These are phyloP conservation scores for Cetoscarus ocellatus DNA, from an alignment of 2,797 vertebrate genomes.

Conservation along the genomic window DNA sequence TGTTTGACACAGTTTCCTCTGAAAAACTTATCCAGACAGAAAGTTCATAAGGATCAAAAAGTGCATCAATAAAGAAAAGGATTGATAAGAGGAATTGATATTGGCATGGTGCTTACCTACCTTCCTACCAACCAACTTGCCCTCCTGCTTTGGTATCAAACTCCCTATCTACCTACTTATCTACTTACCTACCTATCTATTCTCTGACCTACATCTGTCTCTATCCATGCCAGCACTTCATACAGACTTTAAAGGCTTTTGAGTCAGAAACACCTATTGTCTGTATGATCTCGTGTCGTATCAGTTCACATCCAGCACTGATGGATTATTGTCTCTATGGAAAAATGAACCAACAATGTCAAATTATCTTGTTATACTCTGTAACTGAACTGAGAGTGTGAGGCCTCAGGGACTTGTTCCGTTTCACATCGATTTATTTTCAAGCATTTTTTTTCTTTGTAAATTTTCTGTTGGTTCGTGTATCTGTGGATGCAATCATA, in stretches of 20 bases:
- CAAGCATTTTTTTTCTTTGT: constrained; percentile 18
- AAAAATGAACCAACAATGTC: constrained; percentile 20
- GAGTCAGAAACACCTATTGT: background rate
- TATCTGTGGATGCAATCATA: constrained; percentile 6
- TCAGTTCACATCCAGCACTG: background rate
- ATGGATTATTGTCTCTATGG: constrained; percentile 13
- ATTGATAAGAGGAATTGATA: too few species aligned
- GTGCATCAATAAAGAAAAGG: too few species aligned
- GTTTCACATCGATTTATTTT: constrained; percentile 18
- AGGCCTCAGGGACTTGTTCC: constrained; percentile 13
- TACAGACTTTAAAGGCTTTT: background rate
- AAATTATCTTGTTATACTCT: constrained; percentile 12
- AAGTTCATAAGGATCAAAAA: too few species aligned
- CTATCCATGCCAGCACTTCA: background rate
- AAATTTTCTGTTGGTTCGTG: background rate
- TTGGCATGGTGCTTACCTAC: too few species aligned
- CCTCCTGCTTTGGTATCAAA: too few species aligned
- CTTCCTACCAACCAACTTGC: too few species aligned
- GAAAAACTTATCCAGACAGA: too few species aligned
- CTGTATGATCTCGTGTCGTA: background rate
- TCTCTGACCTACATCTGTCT: too few species aligned
- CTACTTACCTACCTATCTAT: too few species aligned
- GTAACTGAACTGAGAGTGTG: background rate
- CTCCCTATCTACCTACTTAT: too few species aligned
- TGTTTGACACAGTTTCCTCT: too few species aligned